Base-by-base conservation (phyloP, 2,797 vertebrate species). In the Mus minutoides region DNA sequence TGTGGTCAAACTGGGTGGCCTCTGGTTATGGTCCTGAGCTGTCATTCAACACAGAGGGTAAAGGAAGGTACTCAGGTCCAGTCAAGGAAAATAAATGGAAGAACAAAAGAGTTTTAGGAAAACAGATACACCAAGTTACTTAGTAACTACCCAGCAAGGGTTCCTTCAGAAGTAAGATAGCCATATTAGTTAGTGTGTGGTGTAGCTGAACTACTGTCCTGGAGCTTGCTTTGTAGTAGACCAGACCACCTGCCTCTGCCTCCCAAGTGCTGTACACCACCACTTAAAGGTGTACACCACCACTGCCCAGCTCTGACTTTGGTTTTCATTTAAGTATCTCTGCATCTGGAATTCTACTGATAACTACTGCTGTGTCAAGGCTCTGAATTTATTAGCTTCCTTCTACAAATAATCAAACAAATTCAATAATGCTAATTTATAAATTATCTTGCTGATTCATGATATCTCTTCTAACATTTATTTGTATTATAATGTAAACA, bases 321-420 rank as follows among this genome's bases (percentile, higher is more conserved):
- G 73, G 49, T 82, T 83, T 92, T 82, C 54, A 90, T 69, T 96
- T 80, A 93, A 84, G 14, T 52, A 96, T 76, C 67, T 73, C 87
- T 54, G 73, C 16, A 86, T 26, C 40, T 89, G 49, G 29, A 93
- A 90, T 78, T 90, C n/a, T 95, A 43, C 6, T 96, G 46, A 82
- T 52, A 62, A 96, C n/a, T 83, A 31, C 13, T 88, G 90, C 3
- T 79, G 69, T 79, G 40, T 21, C 78, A 40, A 96, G 40, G 60
- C 69, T 89, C 71, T 95, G 82, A 86, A 95, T 91, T 88, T 92
- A 92, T 82, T 85, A 26, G 13, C 7, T 88, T 76, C 4, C 29
- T 91, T 49, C 22, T 40, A 7, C 26, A 84, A 94, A 90, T 0
- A 69, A 69, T 34, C 91, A 90, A 91, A 34, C 78, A 93, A 64